Evolutionary conservation across 2,888 invertebrate species (phyloP).

Genomic region (Macaria liturata): DNA sequence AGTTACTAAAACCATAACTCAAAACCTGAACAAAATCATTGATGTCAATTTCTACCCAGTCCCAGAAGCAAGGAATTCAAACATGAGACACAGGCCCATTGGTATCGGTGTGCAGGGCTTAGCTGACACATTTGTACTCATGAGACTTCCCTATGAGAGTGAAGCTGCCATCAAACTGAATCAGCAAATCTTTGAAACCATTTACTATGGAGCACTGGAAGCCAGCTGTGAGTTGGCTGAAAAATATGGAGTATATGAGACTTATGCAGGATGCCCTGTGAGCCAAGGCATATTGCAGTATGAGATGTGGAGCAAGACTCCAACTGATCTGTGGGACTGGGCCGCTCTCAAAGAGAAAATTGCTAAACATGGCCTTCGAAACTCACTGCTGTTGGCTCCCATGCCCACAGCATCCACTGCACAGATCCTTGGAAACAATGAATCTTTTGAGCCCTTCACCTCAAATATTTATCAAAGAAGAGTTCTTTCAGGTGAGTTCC

Average conservation of each 20-base stretch:
- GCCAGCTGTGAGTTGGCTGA: constrained; percentile 97
- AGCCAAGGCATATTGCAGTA: constrained; percentile 98
- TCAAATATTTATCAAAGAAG: constrained; percentile 97
- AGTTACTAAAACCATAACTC: constrained; percentile 94
- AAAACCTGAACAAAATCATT: constrained; percentile 97
- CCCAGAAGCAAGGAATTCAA: constrained; percentile 93
- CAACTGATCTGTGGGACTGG: constrained; percentile 97
- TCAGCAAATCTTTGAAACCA: constrained; percentile 98
- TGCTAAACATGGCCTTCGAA: constrained; percentile 93
- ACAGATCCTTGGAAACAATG: constrained; percentile 99
- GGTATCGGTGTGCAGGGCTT: constrained; percentile 98
- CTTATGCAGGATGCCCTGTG: constrained; percentile 95
- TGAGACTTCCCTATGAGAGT: constrained; percentile 97
- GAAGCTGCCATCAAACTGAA: constrained; percentile 93
- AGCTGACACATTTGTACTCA: constrained; percentile 97
- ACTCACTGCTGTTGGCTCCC: constrained; percentile 96
- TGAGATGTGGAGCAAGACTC: constrained; percentile 98
- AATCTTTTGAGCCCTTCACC: constrained; percentile 98
- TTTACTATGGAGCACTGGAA: constrained; percentile 98
- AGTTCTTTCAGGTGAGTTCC: constrained; percentile 97
- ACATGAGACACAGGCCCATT: constrained; percentile 92
- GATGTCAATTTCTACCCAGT: constrained; percentile 98
- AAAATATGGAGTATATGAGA: constrained; percentile 92
- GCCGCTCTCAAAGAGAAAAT: constrained; percentile 90
- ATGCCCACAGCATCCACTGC: constrained; percentile 99